phyloP scores from a whole-genome alignment of 1,140 invertebrate genomes.

The Mercenaria mercenaria region DNA sequence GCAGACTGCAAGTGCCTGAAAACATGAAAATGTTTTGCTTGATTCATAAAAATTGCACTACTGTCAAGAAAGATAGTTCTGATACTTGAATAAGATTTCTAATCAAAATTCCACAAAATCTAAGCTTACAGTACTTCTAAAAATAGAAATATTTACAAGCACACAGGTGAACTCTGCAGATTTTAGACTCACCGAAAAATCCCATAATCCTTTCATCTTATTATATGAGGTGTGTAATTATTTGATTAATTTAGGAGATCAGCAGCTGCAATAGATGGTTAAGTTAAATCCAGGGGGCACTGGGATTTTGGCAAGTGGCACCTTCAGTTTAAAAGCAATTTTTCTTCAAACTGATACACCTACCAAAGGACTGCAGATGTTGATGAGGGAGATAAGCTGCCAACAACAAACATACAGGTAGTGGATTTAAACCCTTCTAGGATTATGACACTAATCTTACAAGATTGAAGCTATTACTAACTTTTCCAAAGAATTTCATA shows the following conservation, averaged over 20 bases:
- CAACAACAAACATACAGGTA: too few relatives aligned
- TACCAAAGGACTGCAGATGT: too few relatives aligned
- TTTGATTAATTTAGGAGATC: not conserved
- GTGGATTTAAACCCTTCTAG: too few relatives aligned
- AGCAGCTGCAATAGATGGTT: not conserved
- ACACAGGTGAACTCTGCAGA: slow-evolving; percentile 12
- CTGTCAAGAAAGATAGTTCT: not conserved
- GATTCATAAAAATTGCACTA: not conserved
- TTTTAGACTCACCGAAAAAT: not conserved
- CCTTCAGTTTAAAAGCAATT: not conserved
- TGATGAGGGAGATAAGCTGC: too few relatives aligned
- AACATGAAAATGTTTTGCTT: not conserved
- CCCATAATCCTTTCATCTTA: slow-evolving; percentile 16
- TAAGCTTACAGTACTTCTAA: not conserved
- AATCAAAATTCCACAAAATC: slow-evolving; percentile 32
- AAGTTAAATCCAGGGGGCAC: not conserved
- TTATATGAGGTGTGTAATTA: slow-evolving; percentile 23
- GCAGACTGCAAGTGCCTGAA: not conserved
- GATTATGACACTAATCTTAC: too few relatives aligned
- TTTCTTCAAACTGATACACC: too few relatives aligned
- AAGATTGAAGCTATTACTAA: too few relatives aligned
- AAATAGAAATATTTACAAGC: not conserved
- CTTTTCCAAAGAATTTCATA: too few relatives aligned
- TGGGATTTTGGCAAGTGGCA: not conserved
- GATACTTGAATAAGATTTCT: not conserved